A percentile compares a stretch with the other conserved stretches of the same genome.
phyloP scores from a whole-genome alignment of 1,140 invertebrate species.

The Drosophila sturtevanti region DNA sequence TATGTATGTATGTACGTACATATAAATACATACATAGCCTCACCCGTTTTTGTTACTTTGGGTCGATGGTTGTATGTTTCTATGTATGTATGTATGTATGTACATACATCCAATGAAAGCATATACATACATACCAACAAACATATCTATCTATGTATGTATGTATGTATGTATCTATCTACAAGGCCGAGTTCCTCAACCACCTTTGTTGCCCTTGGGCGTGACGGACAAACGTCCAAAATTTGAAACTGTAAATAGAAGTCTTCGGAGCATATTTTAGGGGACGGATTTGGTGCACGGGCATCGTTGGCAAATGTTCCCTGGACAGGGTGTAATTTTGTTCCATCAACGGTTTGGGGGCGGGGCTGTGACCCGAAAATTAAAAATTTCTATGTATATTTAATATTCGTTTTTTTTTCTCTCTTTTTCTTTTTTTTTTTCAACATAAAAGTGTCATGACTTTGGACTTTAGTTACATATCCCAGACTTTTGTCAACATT shows the following conservation, averaged over 20 bases:
- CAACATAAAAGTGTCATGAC: no score
- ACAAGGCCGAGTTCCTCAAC: conserved; percentile 39
- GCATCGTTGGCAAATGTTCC: neutral
- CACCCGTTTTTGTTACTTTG: no score
- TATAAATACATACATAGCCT: conserved; percentile 22
- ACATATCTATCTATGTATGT: neutral
- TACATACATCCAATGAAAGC: conserved; percentile 19
- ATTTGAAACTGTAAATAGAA: conserved; percentile 75
- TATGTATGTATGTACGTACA: conserved; percentile 14
- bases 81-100: neutral
- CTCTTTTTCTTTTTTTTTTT: no score
- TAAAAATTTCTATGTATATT: no score
- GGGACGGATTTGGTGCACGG: neutral
- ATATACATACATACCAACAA: neutral
- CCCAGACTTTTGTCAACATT: no score
- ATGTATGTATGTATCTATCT: conserved; percentile 32
- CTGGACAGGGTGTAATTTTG: conserved; percentile 4
- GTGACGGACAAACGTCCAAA: conserved; percentile 77
- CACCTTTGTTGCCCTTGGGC: conserved; percentile 39
- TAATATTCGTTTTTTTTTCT: no score
- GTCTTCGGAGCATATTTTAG: conserved; percentile 36
- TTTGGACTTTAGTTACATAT: no score
- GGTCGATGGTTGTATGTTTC: no score
- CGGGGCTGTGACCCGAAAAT: conserved; percentile 30
- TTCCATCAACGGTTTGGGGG: conserved; percentile 40